phyloP scores from a whole-genome alignment of 2,888 invertebrate species.

The Synergus laeviventris region DNA sequence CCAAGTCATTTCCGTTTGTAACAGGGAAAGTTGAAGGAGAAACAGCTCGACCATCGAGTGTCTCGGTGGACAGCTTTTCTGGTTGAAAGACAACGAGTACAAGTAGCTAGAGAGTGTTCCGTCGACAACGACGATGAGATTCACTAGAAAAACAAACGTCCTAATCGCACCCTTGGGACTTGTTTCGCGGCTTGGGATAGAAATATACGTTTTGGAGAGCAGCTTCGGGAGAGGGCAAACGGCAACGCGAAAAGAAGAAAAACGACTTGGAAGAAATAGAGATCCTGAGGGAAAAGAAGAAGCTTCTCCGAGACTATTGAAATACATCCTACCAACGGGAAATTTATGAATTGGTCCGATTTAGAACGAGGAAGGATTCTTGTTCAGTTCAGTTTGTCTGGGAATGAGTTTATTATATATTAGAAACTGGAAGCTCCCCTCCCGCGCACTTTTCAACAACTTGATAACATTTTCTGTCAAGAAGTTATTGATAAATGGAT shows the following conservation, averaged over 20 bases:
- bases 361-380: constrained; percentile 18
- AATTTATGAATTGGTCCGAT: constrained; percentile 44
- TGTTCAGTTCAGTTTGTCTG: constrained; percentile 9
- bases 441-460: neutral
- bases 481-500: no score
- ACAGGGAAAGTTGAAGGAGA: constrained; percentile 51
- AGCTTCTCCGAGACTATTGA: constrained; percentile 37
- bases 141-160: constrained; percentile 58
- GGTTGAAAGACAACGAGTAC: constrained; percentile 36
- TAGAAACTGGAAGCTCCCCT: neutral
- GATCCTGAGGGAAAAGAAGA: constrained; percentile 51
- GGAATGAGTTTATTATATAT: constrained; percentile 14
- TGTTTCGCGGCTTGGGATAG: constrained; percentile 63
- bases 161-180: constrained; percentile 66
- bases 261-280: constrained; percentile 50
- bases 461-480: neutral
- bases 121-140: constrained; percentile 36
- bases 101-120: neutral
- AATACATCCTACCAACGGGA: constrained; percentile 48
- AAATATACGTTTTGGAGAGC: constrained; percentile 51
- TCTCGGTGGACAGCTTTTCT: constrained; percentile 51
- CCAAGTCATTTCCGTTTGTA: constrained; percentile 52
- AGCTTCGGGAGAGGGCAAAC: constrained; percentile 43
- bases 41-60: constrained; percentile 48
- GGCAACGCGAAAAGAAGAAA: constrained; percentile 52